phyloP scores from a whole-genome alignment of 2,797 vertebrate genomes.

The Centropyge bicolor region DNA sequence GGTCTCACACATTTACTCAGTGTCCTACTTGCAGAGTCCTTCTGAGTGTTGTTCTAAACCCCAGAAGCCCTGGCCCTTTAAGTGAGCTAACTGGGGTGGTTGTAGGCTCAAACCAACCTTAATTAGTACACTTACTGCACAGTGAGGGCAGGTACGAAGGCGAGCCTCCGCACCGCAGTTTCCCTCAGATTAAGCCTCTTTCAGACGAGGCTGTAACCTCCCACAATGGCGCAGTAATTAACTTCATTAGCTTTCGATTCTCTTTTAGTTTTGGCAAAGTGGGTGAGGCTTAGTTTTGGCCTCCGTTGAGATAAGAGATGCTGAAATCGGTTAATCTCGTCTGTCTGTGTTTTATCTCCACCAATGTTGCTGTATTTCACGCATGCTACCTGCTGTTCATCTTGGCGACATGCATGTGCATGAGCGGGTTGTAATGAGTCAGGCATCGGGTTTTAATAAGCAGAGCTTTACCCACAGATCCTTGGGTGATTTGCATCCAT shows the following conservation, averaged over 20 bases:
- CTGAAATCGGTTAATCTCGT: conserved; percentile 71
- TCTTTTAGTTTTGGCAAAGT: conserved; percentile 73
- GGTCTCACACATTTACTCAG: conserved; percentile 42
- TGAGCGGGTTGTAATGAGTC: conserved; percentile 73
- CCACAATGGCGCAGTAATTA: conserved; percentile 71
- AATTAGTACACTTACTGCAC: conserved; percentile 79
- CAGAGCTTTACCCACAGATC: conserved; percentile 81
- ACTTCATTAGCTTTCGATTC: conserved; percentile 71
- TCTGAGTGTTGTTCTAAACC: conserved; percentile 66
- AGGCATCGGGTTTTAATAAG: conserved; percentile 81
- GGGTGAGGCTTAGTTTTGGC: conserved; percentile 66
- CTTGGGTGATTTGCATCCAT: conserved; percentile 83
- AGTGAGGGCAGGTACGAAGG: conserved; percentile 71
- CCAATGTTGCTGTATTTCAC: conserved; percentile 65
- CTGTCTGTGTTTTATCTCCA: conserved; percentile 69
- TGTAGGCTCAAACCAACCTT: conserved; percentile 76
- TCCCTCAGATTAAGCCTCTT: conserved; percentile 71
- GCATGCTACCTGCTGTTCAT: conserved; percentile 74
- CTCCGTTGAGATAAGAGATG: conserved; percentile 68
- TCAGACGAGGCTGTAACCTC: conserved; percentile 69
- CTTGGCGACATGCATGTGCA: conserved; percentile 69
- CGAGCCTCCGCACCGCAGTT: conserved; percentile 65
- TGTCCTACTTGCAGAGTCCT: conserved; percentile 80
- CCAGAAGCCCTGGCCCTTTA: conserved; percentile 78
- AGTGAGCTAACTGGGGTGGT: conserved; percentile 76